Evolutionary conservation across 2,797 vertebrate species (phyloP), one percentile per base, ranked within the genome.

Genomic region (Melanotaenia nigrans): DNA sequence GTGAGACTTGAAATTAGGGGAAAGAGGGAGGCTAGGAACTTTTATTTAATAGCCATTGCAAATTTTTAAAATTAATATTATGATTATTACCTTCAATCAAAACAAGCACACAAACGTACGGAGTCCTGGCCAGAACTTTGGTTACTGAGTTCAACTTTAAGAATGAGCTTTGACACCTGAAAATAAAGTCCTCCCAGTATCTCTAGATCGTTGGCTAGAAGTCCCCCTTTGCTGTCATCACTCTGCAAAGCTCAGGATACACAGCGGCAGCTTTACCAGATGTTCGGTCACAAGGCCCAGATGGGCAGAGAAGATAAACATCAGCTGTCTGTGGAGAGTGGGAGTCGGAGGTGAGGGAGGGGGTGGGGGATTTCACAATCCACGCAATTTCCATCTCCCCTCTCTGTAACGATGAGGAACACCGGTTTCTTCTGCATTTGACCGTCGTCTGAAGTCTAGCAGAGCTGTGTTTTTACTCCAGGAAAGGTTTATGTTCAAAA

Each of bases 261-360:
- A 71, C 72, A 77, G 77, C 85, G 86, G 85, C 89, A 84, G 87
- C 88, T 86, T 63, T 42, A 77, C 76, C 90, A 93, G 90, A 91
- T 92, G 91, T 90, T 90, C 82, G 79, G 85, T 89, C 80, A 72
- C 75, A 74, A 65, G 79, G 85, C 77, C 90, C 92, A 91, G 89
- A 92, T 90, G 91, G 89, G 83, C 79, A 68, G 78, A 85, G 79
- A 79, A 84, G 82, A 91, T 83, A 91, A 91, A 91, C 87, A 92
- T 92, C 85, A 90, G 86, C 89, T 86, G 86, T 89, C 83, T 83
- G 75, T 67, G 63, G 84, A 81, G 81, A 86, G 76, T n/a, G 11
- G 61, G 77, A 69, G 75, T 73, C 74, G 0, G 59, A 71, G 65
- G 76, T 12, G 81, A 77, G 80, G 85, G 67, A 14, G 24, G 60